Evolutionary conservation across 1,140 invertebrate species (phyloP).

Genomic region (Trichomalopsis sarcophagae): DNA sequence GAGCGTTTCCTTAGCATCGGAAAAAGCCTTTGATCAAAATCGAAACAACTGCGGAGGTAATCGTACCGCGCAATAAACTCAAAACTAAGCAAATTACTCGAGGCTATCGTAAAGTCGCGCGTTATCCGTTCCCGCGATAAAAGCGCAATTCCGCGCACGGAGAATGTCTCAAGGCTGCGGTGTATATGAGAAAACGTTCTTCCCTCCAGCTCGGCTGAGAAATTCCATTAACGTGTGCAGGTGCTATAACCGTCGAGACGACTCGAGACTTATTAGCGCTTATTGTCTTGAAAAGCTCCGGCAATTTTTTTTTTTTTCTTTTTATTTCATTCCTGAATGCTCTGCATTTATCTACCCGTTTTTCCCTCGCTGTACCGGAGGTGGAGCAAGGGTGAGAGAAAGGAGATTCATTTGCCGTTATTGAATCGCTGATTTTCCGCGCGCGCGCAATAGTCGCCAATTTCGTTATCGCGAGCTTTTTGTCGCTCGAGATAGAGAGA

Average conservation of each 20-base stretch:
- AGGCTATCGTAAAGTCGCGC: neutral
- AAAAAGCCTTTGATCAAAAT: too few relatives aligned
- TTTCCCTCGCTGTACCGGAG: neutral
- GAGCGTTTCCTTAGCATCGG: too few relatives aligned
- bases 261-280: neutral
- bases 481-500: neutral
- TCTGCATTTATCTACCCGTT: neutral
- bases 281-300: neutral
- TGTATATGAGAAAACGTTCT: neutral
- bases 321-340: neutral
- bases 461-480: slow-evolving; percentile 11
- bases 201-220: neutral
- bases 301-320: neutral
- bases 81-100: too few relatives aligned
- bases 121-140: neutral
- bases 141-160: neutral
- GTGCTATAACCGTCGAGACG: neutral
- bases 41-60: too few relatives aligned
- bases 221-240: neutral
- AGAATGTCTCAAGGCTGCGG: neutral
- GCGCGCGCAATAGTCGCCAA: neutral
- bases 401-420: slow-evolving; percentile 2
- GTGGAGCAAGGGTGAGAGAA: neutral
- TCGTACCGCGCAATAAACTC: too few relatives aligned
- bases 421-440: slow-evolving; percentile 5